These are phyloP conservation scores for Dorcus parallelipipedus DNA, from an alignment of 2,888 invertebrate species.

Conservation along the genomic window DNA sequence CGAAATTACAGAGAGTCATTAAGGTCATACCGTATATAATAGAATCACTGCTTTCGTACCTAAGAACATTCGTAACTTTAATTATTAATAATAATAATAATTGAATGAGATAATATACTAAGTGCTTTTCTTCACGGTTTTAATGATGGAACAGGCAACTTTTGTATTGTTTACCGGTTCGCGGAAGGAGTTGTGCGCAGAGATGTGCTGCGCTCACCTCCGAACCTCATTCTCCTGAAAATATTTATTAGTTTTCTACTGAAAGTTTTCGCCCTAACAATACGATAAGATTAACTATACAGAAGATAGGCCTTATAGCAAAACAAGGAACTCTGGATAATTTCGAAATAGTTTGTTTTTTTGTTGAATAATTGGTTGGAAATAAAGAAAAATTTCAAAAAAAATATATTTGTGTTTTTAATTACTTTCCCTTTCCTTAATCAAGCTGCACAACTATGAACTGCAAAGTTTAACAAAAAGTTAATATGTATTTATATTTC, in stretches of 20 bases:
- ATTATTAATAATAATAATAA: background rate
- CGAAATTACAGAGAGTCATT: conserved; percentile 27
- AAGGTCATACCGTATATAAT: conserved; percentile 19
- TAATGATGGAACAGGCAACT: background rate
- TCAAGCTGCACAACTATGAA: no score
- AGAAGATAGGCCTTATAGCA: conserved; percentile 36
- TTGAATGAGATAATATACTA: conserved; percentile 4
- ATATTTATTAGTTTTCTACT: conserved; percentile 5
- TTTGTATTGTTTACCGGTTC: conserved; percentile 3
- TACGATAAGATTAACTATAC: conserved; percentile 17
- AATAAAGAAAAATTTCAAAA: conserved; percentile 31
- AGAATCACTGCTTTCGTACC: conserved; percentile 39
- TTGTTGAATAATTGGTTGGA: conserved; percentile 38
- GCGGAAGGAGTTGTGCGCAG: background rate
- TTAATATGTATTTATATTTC: no score
- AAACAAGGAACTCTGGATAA: conserved; percentile 34
- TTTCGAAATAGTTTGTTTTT: conserved; percentile 33
- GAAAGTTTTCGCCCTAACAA: conserved; percentile 22
- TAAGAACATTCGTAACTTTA: conserved; percentile 20
- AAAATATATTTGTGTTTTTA: background rate
- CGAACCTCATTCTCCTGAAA: background rate
- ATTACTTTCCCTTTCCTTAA: background rate
- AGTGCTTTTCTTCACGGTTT: conserved; percentile 16
- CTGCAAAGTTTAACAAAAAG: no score
- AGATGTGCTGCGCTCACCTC: background rate